Percentiles rank a stretch among this genome's conserved stretches.
These are phyloP conservation scores for Ariopsis seemanni DNA, from an alignment of 2,113 vertebrate species.

Conservation along the genomic window DNA sequence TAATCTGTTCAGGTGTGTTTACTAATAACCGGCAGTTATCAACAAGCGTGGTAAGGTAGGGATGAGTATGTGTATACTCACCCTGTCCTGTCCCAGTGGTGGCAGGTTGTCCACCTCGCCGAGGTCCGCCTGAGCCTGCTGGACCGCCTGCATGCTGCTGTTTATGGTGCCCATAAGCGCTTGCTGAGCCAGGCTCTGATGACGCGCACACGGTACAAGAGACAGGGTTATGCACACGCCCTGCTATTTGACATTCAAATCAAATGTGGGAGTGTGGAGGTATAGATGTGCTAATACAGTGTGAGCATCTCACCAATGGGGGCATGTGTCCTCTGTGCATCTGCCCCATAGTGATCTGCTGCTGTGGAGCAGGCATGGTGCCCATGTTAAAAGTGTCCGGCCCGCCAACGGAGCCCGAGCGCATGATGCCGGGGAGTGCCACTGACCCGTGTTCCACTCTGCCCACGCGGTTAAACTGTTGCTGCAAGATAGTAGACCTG, in stretches of 20 bases:
- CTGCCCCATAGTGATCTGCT: constrained; percentile 93
- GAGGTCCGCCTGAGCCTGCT: constrained; percentile 91
- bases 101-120: constrained; percentile 89
- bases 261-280: not conserved
- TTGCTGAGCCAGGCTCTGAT: constrained; percentile 94
- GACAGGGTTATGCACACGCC: not conserved
- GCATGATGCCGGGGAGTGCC: constrained; percentile 92
- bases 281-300: not conserved
- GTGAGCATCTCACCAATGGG: constrained; percentile 82
- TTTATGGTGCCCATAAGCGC: constrained; percentile 98
- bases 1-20: not conserved
- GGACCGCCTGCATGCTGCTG: constrained; percentile 95
- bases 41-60: not conserved
- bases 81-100: constrained; percentile 95
- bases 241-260: constrained; percentile 3
- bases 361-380: constrained; percentile 93
- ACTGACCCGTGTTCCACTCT: constrained; percentile 93
- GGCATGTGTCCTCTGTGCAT: constrained; percentile 99
- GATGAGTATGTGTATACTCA: constrained; percentile 63
- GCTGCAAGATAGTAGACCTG: constrained; percentile 94
- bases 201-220: constrained; percentile 41
- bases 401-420: constrained; percentile 89
- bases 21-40: not conserved
- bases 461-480: constrained; percentile 93
- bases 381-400: constrained; percentile 92